Evolutionary conservation across 1,140 invertebrate species (phyloP), one percentile per base, ranked within the genome.

Genomic region (Drosophila sturtevanti): DNA sequence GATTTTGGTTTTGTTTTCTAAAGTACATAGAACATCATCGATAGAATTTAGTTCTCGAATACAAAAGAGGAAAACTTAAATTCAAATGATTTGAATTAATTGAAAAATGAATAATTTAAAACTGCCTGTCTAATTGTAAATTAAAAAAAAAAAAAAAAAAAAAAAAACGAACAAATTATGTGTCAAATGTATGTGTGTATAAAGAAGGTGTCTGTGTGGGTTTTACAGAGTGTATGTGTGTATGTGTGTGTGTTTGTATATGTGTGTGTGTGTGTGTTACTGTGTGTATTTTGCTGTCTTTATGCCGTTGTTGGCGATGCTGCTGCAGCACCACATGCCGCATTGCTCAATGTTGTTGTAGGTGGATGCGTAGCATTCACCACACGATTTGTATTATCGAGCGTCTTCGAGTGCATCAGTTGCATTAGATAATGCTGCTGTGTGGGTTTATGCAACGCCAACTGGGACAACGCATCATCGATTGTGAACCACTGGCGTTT

Each of bases 401-500:
- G 55, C 18, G 84, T 84, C 67, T 93, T 94, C 72, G 94, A 94
- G 86, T 94, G 93, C 74, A 93, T 93, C 75, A 95, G 85, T 86
- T 93, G 92, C 91, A 96, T 95, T 70, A 98, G 92, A 92, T 98
- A 98, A 81, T 95, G 95, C 72, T 96, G 95, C 92, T 98, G 97
- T 70, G 97, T 95, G 73, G 97, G 97, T 94, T 98, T 98, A 93
- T 98, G 96, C 77, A 96, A 93, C 58, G 96, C 95, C 60, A 98
- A 93, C 92, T 97, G 95, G 64, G 96, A 94, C 65, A 98, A 92
- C 31, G 98, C 98, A 81, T 98, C 97, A 59, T 97, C 95, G 75
- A 98, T 94, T 35, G 95, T 95, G 92, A 98, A 98, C 97, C 97
- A 98, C 92, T 98, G 96, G 71, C 97, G 93, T 92, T 97, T 96